Base-by-base conservation (phyloP, 2,797 vertebrate species). In the Apogon talboti region DNA sequence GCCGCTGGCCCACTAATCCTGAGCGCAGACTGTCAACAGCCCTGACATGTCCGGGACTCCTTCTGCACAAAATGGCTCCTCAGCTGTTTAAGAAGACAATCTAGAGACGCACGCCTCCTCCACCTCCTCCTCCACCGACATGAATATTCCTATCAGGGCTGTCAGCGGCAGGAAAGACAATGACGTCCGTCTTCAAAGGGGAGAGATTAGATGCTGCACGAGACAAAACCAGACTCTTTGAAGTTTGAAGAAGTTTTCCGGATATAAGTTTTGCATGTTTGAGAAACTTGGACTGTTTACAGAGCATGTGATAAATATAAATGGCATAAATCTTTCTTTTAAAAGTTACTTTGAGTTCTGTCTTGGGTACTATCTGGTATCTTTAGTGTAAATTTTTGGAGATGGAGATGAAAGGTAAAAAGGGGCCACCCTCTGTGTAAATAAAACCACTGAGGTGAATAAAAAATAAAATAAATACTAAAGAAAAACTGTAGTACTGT, bases 1-100 rank as follows among this genome's bases (percentile, higher is more conserved):
- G 91, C 84, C 92, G 92, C 93, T 93, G 94, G 95, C 93, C 93
- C 91, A 88, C 93, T 96, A 96, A 96, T 95, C 93, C 92, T 76
- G 88, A 88, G 85, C 89, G 78, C 85, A 94, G 94, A 93, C 91
- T 93, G 93, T 94, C 93, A 93, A 91, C 93, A 89, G 90, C 73
- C 64, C 83, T 76, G 83, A 89, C 89, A 87, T 89, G 87, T 87
- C 89, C 83, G 78, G 87, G 86, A 88, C 80, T 84, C 66, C 76
- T 78, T 71, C 70, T 66, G 67, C 76, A 89, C 88, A 91, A 90
- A 91, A 90, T 90, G 88, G 88, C 88, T 89, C 72, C 84, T 56
- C 78, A 5, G 67, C 84, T 80, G 78, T 86, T 88, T 89, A 86
- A 89, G 82, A 84, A 79, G 77, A 84, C 53, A 74, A 74, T 74